Conservation (phyloP, 2,113 vertebrate species). For the Centropristis striata region DNA sequence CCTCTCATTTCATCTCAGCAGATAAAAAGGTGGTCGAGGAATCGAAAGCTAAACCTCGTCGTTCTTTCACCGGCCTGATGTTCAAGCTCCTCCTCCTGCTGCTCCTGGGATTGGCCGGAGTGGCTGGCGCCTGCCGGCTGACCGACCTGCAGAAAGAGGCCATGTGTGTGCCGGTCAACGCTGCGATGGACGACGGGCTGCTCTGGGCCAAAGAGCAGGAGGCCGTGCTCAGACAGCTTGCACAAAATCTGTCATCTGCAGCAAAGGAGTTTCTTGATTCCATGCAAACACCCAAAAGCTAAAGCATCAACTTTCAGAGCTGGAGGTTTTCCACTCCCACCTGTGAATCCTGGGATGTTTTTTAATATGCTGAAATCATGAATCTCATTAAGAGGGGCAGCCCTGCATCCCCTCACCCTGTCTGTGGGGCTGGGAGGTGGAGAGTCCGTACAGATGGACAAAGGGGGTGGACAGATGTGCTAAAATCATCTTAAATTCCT, state of each 20-base stretch:
- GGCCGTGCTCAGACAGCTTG: conserved; percentile 66
- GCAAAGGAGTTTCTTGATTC: conserved; percentile 83
- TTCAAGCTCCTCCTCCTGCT: conserved; percentile 85
- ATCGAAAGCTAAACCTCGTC: conserved; percentile 57
- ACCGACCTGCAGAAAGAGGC: conserved; percentile 88
- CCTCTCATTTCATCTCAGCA: conserved; percentile 35
- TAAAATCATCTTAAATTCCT: conserved; percentile 89
- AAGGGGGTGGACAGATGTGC: conserved; percentile 54
- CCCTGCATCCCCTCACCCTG: conserved; percentile 28
- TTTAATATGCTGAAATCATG: conserved; percentile 42
- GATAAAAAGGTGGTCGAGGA: conserved; percentile 68
- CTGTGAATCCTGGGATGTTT: conserved; percentile 38
- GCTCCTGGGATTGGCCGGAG: conserved; percentile 81
- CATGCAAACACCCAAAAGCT: conserved; percentile 83
- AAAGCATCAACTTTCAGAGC: conserved; percentile 37
- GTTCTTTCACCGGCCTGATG: conserved; percentile 78
- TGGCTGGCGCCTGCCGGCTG: conserved; percentile 85
- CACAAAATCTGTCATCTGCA: conserved; percentile 81
- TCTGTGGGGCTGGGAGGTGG: conserved; percentile 51
- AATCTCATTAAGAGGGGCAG: conserved; percentile 43
- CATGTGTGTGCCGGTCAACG: conserved; percentile 86
- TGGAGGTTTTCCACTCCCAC: conserved; percentile 32
- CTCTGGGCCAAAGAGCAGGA: conserved; percentile 88
- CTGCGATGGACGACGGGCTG: conserved; percentile 86
- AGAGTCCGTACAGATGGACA: conserved; percentile 33